phyloP scores from a whole-genome alignment of 1,140 invertebrate genomes.

The Drosophila littoralis region DNA sequence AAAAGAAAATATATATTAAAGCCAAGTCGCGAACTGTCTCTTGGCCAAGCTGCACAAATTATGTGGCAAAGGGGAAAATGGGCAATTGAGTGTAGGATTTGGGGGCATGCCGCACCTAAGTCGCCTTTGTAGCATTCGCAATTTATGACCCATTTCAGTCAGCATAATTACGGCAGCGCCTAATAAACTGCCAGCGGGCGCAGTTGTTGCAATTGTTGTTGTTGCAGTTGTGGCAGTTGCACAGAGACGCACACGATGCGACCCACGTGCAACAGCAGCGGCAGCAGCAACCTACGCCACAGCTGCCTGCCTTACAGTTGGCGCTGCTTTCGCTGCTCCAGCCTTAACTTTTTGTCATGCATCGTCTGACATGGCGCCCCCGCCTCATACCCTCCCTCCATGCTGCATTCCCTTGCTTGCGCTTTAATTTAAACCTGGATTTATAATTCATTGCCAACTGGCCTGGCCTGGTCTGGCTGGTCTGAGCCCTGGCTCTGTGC shows the following conservation, averaged over 20 bases:
- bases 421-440: constrained; percentile 82
- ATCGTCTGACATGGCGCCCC: constrained; percentile 13
- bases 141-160: constrained; percentile 84
- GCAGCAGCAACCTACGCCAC: constrained; percentile 55
- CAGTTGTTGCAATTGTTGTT: constrained; percentile 14
- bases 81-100: constrained; percentile 1
- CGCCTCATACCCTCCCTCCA: not conserved
- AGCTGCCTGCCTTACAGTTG: constrained; percentile 6
- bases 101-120: constrained; percentile 32
- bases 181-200: constrained; percentile 54
- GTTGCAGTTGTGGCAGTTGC: too few species aligned
- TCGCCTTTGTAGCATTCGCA: constrained; percentile 52
- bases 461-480: constrained; percentile 28
- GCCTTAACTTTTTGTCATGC: constrained; percentile 27
- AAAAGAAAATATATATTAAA: constrained; percentile 4
- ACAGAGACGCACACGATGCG: constrained; percentile 12
- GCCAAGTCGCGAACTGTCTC: constrained; percentile 31
- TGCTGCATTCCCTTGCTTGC: constrained; percentile 28
- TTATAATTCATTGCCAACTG: constrained; percentile 82
- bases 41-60: constrained; percentile 17
- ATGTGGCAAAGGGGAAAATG: constrained; percentile 27
- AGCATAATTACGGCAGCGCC: constrained; percentile 74
- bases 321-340: constrained; percentile 1
- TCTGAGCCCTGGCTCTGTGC: constrained; percentile 30
- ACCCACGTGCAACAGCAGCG: constrained; percentile 49